phyloP scores from a whole-genome alignment of 2,797 vertebrate species.

The Argentina silus region DNA sequence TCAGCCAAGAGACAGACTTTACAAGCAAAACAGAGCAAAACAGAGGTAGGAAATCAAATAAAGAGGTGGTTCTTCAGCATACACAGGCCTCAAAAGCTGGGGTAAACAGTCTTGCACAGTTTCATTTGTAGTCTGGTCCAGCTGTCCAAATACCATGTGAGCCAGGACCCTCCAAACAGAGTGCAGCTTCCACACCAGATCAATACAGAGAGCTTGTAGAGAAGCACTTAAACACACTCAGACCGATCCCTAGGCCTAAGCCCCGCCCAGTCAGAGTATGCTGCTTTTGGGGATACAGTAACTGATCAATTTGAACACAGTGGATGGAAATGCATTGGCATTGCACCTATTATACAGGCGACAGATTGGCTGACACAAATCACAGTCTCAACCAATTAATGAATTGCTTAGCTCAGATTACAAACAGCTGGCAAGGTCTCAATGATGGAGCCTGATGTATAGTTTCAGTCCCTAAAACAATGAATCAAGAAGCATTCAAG shows the following conservation, averaged over 20 bases:
- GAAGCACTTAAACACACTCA: background rate
- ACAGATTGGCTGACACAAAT: background rate
- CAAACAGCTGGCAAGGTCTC: background rate
- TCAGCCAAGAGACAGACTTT: background rate
- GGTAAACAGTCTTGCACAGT: slow-evolving; percentile 19
- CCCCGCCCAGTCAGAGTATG: background rate
- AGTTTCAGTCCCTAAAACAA: background rate
- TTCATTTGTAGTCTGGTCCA: slow-evolving; percentile 35
- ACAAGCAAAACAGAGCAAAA: background rate
- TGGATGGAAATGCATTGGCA: no score
- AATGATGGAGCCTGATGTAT: background rate
- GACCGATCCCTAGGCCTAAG: background rate
- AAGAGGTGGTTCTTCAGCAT: background rate
- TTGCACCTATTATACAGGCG: background rate
- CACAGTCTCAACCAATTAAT: slow-evolving; percentile 27
- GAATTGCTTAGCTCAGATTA: slow-evolving; percentile 22
- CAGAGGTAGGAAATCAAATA: background rate
- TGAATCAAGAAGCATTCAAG: background rate
- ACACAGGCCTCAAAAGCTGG: slow-evolving; percentile 4
- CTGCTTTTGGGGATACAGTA: background rate
- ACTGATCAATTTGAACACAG: background rate
- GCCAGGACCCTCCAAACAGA: background rate
- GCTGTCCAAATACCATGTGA: slow-evolving; percentile 48
- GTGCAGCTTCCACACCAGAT: slow-evolving; percentile 23
- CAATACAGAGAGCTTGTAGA: slow-evolving; percentile 13